phyloP scores from a whole-genome alignment of 2,113 vertebrate genomes.

The Pomatostomus ruficeps region DNA sequence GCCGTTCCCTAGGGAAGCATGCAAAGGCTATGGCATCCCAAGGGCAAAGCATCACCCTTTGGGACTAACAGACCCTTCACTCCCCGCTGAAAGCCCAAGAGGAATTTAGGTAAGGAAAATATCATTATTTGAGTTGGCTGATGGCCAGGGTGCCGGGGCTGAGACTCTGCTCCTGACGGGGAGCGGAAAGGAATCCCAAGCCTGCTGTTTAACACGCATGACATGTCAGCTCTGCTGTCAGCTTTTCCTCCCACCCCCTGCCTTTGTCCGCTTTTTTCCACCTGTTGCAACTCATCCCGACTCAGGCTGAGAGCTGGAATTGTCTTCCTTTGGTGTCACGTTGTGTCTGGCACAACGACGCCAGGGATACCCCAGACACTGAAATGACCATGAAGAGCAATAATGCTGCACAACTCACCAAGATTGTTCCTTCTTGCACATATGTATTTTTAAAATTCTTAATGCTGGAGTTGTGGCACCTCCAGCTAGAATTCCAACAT shows the following conservation, averaged over 20 bases:
- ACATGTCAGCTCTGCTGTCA: constrained; percentile 23
- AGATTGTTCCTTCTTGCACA: not conserved
- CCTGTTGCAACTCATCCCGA: constrained; percentile 47
- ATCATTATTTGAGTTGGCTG: constrained; percentile 13
- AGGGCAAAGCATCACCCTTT: not conserved
- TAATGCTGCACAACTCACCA: not conserved
- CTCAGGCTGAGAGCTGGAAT: not conserved
- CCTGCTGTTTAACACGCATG: constrained; percentile 42
- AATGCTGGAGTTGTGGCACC: not conserved
- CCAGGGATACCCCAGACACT: not conserved
- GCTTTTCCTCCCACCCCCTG: constrained; percentile 17
- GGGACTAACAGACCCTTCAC: not conserved
- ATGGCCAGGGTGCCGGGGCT: not conserved
- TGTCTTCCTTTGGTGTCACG: not conserved
- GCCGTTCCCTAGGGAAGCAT: fast-evolving
- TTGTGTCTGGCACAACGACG: not conserved
- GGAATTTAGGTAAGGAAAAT: constrained; percentile 34
- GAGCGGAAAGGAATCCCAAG: not conserved
- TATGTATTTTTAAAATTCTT: not conserved
- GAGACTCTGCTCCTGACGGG: not conserved
- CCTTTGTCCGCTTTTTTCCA: constrained; percentile 12
- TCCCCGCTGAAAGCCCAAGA: not conserved
- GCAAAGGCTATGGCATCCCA: not conserved
- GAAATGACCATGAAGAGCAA: not conserved
- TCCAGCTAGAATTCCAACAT: not conserved